Evolutionary conservation across 2,797 vertebrate genomes (phyloP).

Genomic region (Lateolabrax maculatus): DNA sequence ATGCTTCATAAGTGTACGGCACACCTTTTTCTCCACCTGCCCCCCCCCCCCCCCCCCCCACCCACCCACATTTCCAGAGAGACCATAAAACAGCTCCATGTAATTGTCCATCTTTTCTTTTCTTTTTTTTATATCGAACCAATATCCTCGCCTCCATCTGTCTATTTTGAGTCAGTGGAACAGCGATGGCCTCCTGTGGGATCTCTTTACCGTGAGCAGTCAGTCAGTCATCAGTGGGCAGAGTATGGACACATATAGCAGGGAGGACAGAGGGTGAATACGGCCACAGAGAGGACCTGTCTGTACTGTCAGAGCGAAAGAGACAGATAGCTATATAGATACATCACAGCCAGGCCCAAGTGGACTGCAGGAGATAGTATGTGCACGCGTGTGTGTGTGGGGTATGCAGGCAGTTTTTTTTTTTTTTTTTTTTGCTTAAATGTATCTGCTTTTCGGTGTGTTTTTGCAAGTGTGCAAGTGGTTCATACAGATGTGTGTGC

Average conservation of each 20-base stretch:
- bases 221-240: constrained; percentile 51
- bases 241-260: constrained; percentile 46
- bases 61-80: constrained; percentile 31
- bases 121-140: constrained; percentile 42
- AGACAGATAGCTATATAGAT: constrained; percentile 62
- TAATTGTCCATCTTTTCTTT: constrained; percentile 55
- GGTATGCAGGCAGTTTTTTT: not conserved
- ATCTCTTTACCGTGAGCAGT: constrained; percentile 56
- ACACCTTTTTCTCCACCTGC: constrained; percentile 14
- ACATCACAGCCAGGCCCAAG: constrained; percentile 40
- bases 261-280: constrained; percentile 37
- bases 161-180: constrained; percentile 44
- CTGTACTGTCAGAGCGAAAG: constrained; percentile 43
- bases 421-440: constrained; percentile 19
- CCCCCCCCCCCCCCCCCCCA: not conserved
- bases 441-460: constrained; percentile 36
- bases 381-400: constrained; percentile 4
- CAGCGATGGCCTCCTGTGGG: constrained; percentile 55
- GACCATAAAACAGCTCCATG: constrained; percentile 53
- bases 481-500: constrained; percentile 30
- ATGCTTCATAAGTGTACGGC: not conserved
- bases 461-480: constrained; percentile 1
- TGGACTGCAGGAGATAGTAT: not conserved
- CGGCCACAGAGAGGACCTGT: constrained; percentile 50
- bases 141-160: constrained; percentile 45